A percentile compares a stretch with the other conserved stretches of the same genome.
Evolutionary conservation across 2,113 vertebrate genomes (phyloP).

Genomic region (Scomber japonicus): DNA sequence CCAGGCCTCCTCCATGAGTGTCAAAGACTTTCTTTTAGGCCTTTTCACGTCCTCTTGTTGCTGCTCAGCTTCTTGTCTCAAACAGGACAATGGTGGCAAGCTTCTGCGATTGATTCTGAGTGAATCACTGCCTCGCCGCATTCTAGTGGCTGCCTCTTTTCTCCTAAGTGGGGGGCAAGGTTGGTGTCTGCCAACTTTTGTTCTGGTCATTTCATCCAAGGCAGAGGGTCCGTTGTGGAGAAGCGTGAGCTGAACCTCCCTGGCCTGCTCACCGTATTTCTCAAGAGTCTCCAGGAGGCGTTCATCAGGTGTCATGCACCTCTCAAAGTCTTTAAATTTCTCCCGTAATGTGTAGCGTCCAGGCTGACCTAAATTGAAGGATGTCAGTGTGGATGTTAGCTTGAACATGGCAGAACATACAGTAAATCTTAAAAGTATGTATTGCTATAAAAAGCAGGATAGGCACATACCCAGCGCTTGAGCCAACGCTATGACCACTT

Average conservation of each 20-base stretch:
- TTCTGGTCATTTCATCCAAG: slow-evolving; percentile 52
- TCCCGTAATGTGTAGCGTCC: slow-evolving; percentile 85
- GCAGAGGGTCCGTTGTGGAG: slow-evolving; percentile 71
- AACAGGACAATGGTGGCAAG: slow-evolving; percentile 75
- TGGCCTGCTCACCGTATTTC: slow-evolving; percentile 84
- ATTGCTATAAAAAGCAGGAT: background rate
- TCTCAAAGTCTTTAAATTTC: slow-evolving; percentile 85
- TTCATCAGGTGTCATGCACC: slow-evolving; percentile 81
- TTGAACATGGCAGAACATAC: background rate
- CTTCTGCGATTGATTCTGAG: slow-evolving; percentile 79
- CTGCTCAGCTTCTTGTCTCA: slow-evolving; percentile 55
- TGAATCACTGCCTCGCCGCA: slow-evolving; percentile 55
- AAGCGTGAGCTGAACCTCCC: slow-evolving; percentile 84
- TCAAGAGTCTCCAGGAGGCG: slow-evolving; percentile 79
- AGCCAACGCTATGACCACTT: slow-evolving; percentile 86
- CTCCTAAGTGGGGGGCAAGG: slow-evolving; percentile 71
- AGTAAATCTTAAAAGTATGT: background rate
- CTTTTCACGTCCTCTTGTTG: slow-evolving; percentile 70
- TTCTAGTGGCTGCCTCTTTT: slow-evolving; percentile 59
- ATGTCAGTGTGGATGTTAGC: background rate
- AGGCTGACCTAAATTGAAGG: slow-evolving; percentile 75
- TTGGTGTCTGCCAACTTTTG: slow-evolving; percentile 61
- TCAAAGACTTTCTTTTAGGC: slow-evolving; percentile 86
- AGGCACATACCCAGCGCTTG: slow-evolving; percentile 80
- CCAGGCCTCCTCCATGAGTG: slow-evolving; percentile 84